These are phyloP conservation scores for Syncerus caffer DNA, from an alignment of 2,797 vertebrate genomes.

Conservation along the genomic window DNA sequence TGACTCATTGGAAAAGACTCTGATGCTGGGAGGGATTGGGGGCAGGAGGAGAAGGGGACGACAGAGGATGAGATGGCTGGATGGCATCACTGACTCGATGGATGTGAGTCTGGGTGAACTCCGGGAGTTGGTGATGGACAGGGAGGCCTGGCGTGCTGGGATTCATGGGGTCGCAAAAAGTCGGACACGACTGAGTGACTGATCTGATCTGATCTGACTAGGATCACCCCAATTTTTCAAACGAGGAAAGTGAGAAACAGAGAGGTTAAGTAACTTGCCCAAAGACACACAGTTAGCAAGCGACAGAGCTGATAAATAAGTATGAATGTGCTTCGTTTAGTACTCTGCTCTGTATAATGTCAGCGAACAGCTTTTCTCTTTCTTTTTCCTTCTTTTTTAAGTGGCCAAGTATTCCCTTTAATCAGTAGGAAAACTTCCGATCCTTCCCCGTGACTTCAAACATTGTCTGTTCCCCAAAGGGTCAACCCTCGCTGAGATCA, in stretches of 20 bases:
- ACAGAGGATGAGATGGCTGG: no score
- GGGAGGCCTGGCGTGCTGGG: no score
- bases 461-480: neutral
- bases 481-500: neutral
- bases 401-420: neutral
- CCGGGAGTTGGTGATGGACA: no score
- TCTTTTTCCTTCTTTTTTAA: neutral
- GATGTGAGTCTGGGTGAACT: no score
- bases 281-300: neutral
- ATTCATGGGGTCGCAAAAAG: no score
- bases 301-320: neutral
- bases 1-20: no score
- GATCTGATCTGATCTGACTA: neutral
- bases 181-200: no score
- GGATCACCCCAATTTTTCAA: neutral
- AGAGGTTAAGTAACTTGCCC: neutral
- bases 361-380: neutral
- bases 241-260: neutral
- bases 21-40: no score
- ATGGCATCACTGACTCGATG: no score
- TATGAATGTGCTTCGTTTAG: rapidly evolving
- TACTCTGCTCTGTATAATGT: rapidly evolving
- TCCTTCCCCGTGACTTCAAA: neutral
- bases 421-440: neutral
- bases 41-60: no score